Evolutionary conservation across 2,888 invertebrate genomes (phyloP), one percentile per base, ranked within the genome.

Genomic region (Fragum sueziense): DNA sequence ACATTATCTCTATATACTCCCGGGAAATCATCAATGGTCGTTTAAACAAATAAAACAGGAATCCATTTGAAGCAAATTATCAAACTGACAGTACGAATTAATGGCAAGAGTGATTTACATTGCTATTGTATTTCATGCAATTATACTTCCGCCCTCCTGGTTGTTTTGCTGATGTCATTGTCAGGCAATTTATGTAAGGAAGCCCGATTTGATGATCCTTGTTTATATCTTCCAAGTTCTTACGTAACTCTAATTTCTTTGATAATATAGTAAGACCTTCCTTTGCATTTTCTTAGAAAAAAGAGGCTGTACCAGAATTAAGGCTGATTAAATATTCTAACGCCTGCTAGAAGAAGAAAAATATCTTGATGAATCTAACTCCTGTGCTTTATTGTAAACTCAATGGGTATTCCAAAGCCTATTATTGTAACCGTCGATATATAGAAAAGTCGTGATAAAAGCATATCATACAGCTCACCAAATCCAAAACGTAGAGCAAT

Each of bases 41-140:
- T 65, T 65, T 65, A 41, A 41, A 27, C 65, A 41, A 41, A 65
- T 65, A 65, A 65, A 65, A 65, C 65, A 65, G 25, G 65, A 61
- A 25, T 61, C 61, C 61, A 61, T 61, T 61, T 61, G 61, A 65
- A 65, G 65, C 65, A 65, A 65, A 65, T 65, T 65, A 65, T 65
- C 65, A 22, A 65, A 37, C 65, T 65, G 65, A 65, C 65, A 65
- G 41, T 22, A 41, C 2, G 65, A 37, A 65, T 65, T 65, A 65
- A 41, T 65, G 65, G 41, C 41, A 65, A 65, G 34, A 27, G 65
- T 65, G 65, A 65, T 65, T 65, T 65, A 34, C 37, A 65, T 65
- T 65, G 17, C 33, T 61, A 33, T 61, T 61, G 33, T 33, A 61
- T 61, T 33, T 61, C 33, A 47, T 61, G n/a, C 33, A 61, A 33